Conservation (phyloP, 2,113 vertebrate genomes). For the Apistogramma diplotaenia region DNA sequence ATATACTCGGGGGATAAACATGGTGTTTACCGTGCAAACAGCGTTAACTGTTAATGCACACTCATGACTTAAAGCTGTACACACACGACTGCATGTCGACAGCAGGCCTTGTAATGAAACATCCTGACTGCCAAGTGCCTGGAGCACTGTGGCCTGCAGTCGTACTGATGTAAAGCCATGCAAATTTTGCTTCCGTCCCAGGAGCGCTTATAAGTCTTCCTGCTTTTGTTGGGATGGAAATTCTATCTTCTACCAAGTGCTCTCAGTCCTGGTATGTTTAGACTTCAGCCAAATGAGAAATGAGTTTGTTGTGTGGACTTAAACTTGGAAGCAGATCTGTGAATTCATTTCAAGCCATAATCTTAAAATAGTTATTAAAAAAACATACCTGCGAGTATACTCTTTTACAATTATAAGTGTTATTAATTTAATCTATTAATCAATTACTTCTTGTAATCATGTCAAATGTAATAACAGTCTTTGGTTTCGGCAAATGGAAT, state of each 20-base stretch:
- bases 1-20: not conserved
- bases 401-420: no score
- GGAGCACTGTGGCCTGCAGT: not conserved
- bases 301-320: not conserved
- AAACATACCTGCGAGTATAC: not conserved
- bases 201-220: not conserved
- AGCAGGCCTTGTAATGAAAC: not conserved
- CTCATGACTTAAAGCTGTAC: not conserved
- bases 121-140: not conserved
- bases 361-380: not conserved
- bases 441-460: not conserved
- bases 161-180: slow-evolving; percentile 31
- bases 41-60: not conserved
- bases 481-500: not conserved
- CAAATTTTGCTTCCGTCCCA: slow-evolving; percentile 4
- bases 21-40: slow-evolving; percentile 32
- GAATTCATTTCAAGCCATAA: not conserved
- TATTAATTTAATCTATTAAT: not conserved
- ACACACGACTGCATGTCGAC: not conserved
- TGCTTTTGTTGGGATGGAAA: not conserved
- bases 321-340: rapidly evolving
- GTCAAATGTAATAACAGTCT: not conserved
- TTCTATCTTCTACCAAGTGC: not conserved
- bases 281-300: rapidly evolving
- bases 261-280: not conserved